Evolutionary conservation across 2,113 vertebrate genomes (phyloP), one percentile per base, ranked within the genome.

Genomic region (Callipepla californica): DNA sequence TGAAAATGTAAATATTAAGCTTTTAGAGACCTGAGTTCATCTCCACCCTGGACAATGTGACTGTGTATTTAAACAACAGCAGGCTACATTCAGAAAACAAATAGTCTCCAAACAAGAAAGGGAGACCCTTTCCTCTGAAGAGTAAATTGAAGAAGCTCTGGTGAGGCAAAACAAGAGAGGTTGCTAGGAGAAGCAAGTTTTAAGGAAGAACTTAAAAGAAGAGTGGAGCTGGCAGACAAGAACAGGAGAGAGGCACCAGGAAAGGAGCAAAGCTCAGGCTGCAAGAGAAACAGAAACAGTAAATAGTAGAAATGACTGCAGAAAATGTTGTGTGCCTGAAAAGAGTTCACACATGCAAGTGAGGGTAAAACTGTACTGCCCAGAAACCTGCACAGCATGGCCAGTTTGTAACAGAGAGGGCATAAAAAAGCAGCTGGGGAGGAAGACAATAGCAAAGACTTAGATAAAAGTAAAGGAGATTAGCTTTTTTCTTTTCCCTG

Each of bases 141-240:
- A 86, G 77, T 67, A 95, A 89, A 87, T 28, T 76, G 87, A 95
- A 85, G 81, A 77, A 78, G 70, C 2, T 2, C n/a, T 65, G 61
- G 62, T 23, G n/a, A 92, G 36, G 40, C 84, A 94, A 95, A 91
- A 91, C 73, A 94, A 79, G 73, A 89, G 86, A 77, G 83, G 93
- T 94, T 94, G 91, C 87, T 95, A 95, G 94, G 92, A 93, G 91
- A 95, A 93, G 77, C 38, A 57, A 76, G 89, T 67, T 77, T 93
- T 94, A 75, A 91, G 87, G 85, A 94, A 87, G 87, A 94, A 94
- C 93, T 92, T 92, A 78, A 75, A 88, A 95, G 91, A 92, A 84
- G 85, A 94, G 88, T 6, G 4, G 61, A 51, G 59, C 61, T 96
- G 94, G 95, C 91, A 89, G 74, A 94, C 53, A 69, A 92, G 85